These are phyloP conservation scores for Drosophila borborema DNA, from an alignment of 2,888 invertebrate species.

Conservation along the genomic window DNA sequence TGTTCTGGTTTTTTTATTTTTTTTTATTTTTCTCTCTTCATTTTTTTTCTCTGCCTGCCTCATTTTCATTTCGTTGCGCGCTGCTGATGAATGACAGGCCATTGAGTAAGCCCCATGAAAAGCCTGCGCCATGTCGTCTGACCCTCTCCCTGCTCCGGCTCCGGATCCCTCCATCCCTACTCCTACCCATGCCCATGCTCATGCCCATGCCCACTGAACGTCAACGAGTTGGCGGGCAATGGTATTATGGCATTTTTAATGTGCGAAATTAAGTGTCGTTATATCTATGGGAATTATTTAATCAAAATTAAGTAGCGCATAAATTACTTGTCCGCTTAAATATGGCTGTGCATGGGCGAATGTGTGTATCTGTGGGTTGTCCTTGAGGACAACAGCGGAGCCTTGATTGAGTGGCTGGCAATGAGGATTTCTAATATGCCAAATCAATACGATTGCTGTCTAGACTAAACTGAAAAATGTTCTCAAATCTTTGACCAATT, in stretches of 20 bases:
- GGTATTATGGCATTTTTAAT: slow-evolving; percentile 75
- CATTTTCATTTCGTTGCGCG: slow-evolving; percentile 61
- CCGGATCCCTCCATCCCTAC: not conserved
- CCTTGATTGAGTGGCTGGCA: slow-evolving; percentile 22
- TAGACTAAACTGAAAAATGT: slow-evolving; percentile 9
- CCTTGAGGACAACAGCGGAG: not conserved
- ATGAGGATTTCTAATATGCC: slow-evolving; percentile 19
- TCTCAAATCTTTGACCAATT: not conserved
- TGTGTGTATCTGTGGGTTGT: slow-evolving; percentile 21
- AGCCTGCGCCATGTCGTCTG: slow-evolving; percentile 9
- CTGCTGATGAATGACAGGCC: slow-evolving; percentile 76
- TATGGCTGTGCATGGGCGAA: slow-evolving; percentile 8
- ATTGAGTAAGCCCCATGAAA: slow-evolving; percentile 48
- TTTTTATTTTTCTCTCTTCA: slow-evolving; percentile 13
- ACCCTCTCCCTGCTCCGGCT: not conserved
- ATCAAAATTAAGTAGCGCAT: slow-evolving; percentile 75
- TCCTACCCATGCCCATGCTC: not conserved
- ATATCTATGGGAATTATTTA: slow-evolving; percentile 74
- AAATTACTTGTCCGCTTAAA: slow-evolving; percentile 62
- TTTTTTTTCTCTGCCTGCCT: slow-evolving; percentile 42
- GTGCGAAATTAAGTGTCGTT: slow-evolving; percentile 78
- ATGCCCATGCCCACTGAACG: not conserved
- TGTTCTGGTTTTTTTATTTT: slow-evolving; percentile 28
- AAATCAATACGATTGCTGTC: slow-evolving; percentile 18
- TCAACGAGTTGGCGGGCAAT: slow-evolving; percentile 36